Conservation (phyloP, 2,888 invertebrate genomes). For the Protula sp. region DNA sequence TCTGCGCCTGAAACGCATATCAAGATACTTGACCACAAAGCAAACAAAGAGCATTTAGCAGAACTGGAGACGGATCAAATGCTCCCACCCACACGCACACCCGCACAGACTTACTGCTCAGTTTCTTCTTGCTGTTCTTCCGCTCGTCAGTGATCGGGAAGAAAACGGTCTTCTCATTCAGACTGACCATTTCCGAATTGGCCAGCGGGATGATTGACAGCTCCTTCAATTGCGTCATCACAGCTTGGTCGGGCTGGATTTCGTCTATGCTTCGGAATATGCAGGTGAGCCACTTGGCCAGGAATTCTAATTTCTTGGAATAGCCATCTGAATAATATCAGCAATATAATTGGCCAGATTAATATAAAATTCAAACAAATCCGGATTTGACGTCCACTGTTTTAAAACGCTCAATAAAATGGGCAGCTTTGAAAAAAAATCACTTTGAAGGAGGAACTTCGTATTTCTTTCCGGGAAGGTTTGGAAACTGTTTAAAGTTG, state of each 20-base stretch:
- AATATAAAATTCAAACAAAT: neutral
- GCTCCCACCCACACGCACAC: no score
- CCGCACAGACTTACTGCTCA: neutral
- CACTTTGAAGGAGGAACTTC: no score
- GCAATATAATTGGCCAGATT: neutral
- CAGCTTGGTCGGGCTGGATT: slow-evolving; percentile 32
- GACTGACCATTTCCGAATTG: slow-evolving; percentile 31
- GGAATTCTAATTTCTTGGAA: neutral
- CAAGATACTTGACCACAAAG: no score
- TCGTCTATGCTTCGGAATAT: slow-evolving; percentile 46
- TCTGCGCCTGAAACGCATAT: no score
- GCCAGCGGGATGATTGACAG: slow-evolving; percentile 40
- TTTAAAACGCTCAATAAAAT: no score
- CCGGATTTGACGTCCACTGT: no score
- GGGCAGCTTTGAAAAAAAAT: no score
- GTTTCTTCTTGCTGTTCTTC: neutral
- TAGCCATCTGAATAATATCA: neutral
- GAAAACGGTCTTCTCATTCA: slow-evolving; percentile 38
- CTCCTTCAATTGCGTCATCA: slow-evolving; percentile 29
- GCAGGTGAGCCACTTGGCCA: slow-evolving; percentile 47
- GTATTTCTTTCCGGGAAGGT: no score
- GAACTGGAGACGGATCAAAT: no score
- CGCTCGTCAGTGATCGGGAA: slow-evolving; percentile 26
- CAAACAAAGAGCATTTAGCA: no score
- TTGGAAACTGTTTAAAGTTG: no score